Conservation (phyloP, 2,113 vertebrate genomes). For the Sardina pilchardus region DNA sequence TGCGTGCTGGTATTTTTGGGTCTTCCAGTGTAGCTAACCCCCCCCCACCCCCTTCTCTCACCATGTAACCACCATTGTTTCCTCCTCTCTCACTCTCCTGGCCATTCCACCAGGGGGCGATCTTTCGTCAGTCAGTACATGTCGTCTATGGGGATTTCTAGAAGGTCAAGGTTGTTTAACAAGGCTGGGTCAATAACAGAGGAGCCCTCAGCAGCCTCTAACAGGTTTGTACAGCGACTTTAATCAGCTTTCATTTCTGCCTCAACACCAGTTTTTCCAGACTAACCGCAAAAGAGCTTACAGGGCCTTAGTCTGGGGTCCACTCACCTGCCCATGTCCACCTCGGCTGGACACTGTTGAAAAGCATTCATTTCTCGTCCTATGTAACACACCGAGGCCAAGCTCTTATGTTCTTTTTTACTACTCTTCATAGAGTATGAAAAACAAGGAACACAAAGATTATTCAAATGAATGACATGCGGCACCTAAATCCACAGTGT, state of each 20-base stretch:
- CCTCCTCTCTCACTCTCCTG: constrained; percentile 33
- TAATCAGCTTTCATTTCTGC: constrained; percentile 24
- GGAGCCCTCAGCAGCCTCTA: constrained; percentile 52
- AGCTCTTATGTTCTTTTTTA: background rate
- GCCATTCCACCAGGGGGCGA: constrained; percentile 63
- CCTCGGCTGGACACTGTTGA: background rate
- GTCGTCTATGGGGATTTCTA: constrained; percentile 69
- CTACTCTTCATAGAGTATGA: background rate
- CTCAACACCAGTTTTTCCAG: constrained; percentile 21
- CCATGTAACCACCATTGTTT: constrained; percentile 50
- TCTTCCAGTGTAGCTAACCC: constrained; percentile 37
- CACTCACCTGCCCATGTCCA: background rate
- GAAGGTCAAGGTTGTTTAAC: constrained; percentile 69
- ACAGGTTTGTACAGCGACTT: constrained; percentile 68
- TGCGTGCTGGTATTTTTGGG: constrained; percentile 41
- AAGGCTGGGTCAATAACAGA: constrained; percentile 67
- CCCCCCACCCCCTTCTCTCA: constrained; percentile 35
- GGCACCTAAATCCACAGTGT: background rate
- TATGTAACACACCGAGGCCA: background rate
- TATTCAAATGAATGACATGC: too few species aligned
- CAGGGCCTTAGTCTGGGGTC: background rate
- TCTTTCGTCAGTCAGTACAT: constrained; percentile 77
- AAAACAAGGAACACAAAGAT: background rate
- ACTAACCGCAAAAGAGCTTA: constrained; percentile 27
- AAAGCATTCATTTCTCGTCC: background rate